Conservation (phyloP, 2,113 vertebrate species). For the Phalacrocorax aristotelis region DNA sequence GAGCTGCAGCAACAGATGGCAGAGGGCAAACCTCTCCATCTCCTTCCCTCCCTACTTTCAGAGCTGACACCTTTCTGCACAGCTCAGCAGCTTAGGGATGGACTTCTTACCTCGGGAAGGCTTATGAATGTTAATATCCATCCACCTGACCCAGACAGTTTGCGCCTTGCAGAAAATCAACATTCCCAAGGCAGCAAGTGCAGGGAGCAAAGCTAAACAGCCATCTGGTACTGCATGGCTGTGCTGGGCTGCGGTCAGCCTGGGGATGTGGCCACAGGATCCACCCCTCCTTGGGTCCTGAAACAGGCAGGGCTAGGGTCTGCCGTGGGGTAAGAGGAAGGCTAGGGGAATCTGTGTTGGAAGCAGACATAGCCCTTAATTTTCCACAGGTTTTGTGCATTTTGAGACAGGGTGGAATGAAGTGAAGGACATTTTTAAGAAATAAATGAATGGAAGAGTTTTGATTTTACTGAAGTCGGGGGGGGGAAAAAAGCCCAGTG, state of each 20-base stretch:
- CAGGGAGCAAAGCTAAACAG: neutral
- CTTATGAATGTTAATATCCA: slow-evolving; percentile 29
- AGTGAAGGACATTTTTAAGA: neutral
- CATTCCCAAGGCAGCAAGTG: neutral
- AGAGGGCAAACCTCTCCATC: slow-evolving; percentile 3
- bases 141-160: neutral
- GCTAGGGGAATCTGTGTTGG: rapidly evolving
- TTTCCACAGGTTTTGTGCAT: neutral
- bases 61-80: neutral
- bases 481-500: neutral
- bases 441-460: neutral
- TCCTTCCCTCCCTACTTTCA: neutral
- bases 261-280: neutral
- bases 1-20: neutral
- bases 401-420: neutral
- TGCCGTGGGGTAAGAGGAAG: neutral
- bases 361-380: neutral
- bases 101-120: neutral
- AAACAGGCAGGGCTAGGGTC: neutral
- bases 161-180: neutral
- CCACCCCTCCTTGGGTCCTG: neutral
- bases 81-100: neutral
- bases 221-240: rapidly evolving
- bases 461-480: neutral
- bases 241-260: neutral